Evolutionary conservation across 2,113 vertebrate genomes (phyloP), one percentile per base, ranked within the genome.

Genomic region (Garra rufa): DNA sequence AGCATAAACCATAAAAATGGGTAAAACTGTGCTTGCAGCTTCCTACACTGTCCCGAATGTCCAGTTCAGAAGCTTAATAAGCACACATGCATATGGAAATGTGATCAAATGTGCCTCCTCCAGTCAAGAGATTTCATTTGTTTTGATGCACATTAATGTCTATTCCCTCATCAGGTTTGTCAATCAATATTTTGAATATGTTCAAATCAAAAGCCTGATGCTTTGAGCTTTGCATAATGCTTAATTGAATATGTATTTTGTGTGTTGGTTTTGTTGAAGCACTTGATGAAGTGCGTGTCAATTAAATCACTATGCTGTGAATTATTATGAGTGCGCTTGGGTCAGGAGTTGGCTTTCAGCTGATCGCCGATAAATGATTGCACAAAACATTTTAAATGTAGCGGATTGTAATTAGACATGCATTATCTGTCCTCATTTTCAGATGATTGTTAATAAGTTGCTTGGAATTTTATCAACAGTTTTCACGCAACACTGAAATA

Each of bases 201-300:
- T 14, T 2, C 1, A 11, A 46, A n/a, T 69, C 34, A 44, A 43
- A 79, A 38, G 38, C 52, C 3, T 14, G 34, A 78, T 4, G 43
- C n/a, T 80, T 70, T 41, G 44, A 52, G 28, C 63, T 52, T n/a
- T 70, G 79, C 48, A 82, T 82, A 82, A 41, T 55, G 65, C 80
- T 70, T 26, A 21, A 61, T 50, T 78, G 55, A 52, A 82, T 78
- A 71, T 73, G 50, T 46, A 26, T 15, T 71, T 61, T 77, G 44
- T 6, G 30, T 75, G 46, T 38, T 82, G 28, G 55, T 69, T 52
- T 38, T 52, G 65, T 71, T 86, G 8, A 26, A 74, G 81, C 13
- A 41, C 75, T 71, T 71, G 74, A 48, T 71, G 46, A 74, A 75
- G 17, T 81, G 57, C 21, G 61, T 50, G 34, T 85, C 24, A 55